Evolutionary conservation across 2,113 vertebrate genomes (phyloP), one percentile per base, ranked within the genome.

Genomic region (Apeltes quadracus): DNA sequence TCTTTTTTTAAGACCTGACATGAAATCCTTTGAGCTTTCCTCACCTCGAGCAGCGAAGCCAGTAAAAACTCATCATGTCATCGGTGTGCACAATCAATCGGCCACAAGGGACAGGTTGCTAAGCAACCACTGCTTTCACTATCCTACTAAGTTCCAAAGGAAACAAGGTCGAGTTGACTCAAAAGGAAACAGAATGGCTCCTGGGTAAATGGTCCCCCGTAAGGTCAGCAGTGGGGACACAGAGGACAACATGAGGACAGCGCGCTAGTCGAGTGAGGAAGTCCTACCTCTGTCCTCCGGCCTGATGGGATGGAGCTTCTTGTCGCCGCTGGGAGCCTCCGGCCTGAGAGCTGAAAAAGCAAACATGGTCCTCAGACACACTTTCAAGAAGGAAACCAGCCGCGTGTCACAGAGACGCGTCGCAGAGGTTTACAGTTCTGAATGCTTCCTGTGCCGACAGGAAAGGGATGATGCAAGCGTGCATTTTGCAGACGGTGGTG

Each of bases 211-310:
- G 50, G 12, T 53, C 22, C 50, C 48, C 22, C 23, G 13, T 27
- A 25, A 56, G 54, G 53, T 55, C 53, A 9, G 3, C 14, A 55
- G 53, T 18, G 7, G 53, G 8, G 53, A 18, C 15, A 55, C 53
- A 2, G 51, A 6, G 2, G n/a, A 50, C 27, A 13, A 18, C 20
- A 12, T 22, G 13, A 18, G 41, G 14, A 61, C 29, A 22, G 1
- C 10, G 20, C 1, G 25, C n/a, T 3, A 15, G 20, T 15, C 50
- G 6, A 4, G 23, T 11, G 7, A 23, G 34, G 50, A n/a, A 11
- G 36, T 54, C 89, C 88, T 78, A 96, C 97, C 97, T 95, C 92
- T 96, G 84, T 98, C 97, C 68, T 98, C 96, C 48, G 88, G 20
- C 69, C 88, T 94, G 75, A 78, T 10, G 69, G 86, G 36, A 76